Conservation (phyloP, 2,113 vertebrate species). For the Potamarius usumacintae region DNA sequence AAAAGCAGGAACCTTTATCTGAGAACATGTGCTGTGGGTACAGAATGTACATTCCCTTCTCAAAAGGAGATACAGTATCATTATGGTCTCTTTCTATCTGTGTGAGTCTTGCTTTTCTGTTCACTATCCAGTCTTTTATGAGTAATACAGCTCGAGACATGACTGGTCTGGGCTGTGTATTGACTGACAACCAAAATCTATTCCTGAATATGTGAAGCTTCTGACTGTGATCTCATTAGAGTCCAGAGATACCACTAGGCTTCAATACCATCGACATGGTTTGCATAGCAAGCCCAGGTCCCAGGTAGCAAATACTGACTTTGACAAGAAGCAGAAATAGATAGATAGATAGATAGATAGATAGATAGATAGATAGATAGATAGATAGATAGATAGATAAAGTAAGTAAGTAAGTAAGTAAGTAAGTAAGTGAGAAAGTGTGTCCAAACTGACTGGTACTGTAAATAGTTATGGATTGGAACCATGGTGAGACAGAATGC, state of each 20-base stretch:
- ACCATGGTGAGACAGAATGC: background rate
- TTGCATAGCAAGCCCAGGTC: background rate
- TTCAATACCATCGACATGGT: background rate
- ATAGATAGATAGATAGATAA: no score
- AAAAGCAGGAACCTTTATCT: background rate
- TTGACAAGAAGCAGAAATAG: background rate
- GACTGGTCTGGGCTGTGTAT: background rate
- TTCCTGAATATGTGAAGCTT: background rate
- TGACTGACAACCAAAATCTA: no score
- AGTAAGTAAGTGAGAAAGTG: no score
- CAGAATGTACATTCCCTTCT: conserved; percentile 6
- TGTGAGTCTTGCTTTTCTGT: background rate
- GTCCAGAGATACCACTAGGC: background rate
- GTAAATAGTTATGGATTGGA: background rate
- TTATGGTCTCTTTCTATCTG: background rate
- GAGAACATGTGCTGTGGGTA: background rate
- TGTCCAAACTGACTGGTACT: no score
- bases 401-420: no score
- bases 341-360: no score
- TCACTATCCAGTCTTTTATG: conserved; percentile 12
- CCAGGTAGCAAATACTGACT: conserved; percentile 12
- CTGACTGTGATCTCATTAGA: background rate
- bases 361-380: no score
- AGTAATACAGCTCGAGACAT: background rate
- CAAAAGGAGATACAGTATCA: background rate